Evolutionary conservation across 2,797 vertebrate genomes (phyloP).

Genomic region (Artibeus lituratus): DNA sequence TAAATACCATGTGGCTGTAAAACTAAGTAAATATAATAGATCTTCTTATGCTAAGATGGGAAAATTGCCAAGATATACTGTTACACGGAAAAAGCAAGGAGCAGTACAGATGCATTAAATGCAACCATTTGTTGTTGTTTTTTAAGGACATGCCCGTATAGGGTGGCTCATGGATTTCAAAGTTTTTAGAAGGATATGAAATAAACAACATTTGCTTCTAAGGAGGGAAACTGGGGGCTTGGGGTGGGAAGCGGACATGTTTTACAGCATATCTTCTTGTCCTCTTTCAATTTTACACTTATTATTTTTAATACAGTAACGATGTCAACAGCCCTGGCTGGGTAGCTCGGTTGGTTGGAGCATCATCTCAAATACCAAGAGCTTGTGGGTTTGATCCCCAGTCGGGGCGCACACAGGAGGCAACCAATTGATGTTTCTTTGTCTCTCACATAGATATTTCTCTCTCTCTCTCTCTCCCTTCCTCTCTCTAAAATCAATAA

Average conservation of each 20-base stretch:
- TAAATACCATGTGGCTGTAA: neutral
- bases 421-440: neutral
- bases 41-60: neutral
- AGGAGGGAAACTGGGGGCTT: neutral
- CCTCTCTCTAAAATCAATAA: neutral
- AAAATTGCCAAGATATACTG: neutral
- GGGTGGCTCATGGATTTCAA: neutral
- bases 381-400: neutral
- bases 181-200: neutral
- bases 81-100: neutral
- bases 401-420: neutral
- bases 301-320: conserved; percentile 26
- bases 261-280: neutral
- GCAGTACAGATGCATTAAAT: neutral
- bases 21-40: conserved; percentile 4
- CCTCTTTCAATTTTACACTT: conserved; percentile 5
- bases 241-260: neutral
- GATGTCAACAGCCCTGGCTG: neutral
- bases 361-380: neutral
- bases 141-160: neutral
- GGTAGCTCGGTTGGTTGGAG: neutral
- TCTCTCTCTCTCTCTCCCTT: too few relatives aligned
- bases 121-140: neutral
- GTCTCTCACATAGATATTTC: too few relatives aligned
- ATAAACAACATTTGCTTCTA: conserved; percentile 5